phyloP scores from a whole-genome alignment of 2,797 vertebrate species.

The Allenopithecus nigroviridis region DNA sequence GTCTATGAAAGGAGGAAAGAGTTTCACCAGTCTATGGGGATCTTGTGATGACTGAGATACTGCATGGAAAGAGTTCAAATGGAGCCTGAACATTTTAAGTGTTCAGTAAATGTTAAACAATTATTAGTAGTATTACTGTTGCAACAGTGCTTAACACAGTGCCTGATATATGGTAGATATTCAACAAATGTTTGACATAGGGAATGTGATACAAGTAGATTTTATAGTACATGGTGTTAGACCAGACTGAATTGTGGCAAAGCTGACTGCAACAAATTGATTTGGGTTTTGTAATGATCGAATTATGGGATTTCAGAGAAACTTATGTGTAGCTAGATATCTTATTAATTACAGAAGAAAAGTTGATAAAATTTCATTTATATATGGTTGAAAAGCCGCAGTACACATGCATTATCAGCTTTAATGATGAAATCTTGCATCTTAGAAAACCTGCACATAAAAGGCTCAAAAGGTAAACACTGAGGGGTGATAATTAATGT shows the following conservation, averaged over 20 bases:
- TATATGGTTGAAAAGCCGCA: neutral
- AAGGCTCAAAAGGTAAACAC: neutral
- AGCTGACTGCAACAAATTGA: neutral
- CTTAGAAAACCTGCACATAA: neutral
- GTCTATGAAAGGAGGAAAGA: neutral
- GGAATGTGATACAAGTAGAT: neutral
- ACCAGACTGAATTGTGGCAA: neutral
- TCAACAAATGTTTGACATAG: neutral
- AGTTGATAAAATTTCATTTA: neutral
- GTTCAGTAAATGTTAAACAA: neutral
- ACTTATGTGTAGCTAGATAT: neutral
- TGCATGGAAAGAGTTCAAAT: neutral
- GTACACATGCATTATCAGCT: neutral
- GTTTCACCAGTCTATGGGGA: neutral
- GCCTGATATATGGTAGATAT: neutral
- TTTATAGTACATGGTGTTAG: neutral
- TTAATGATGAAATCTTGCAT: neutral
- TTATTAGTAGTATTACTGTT: neutral
- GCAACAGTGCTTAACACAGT: neutral
- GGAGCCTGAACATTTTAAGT: neutral
- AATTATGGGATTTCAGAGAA: neutral
- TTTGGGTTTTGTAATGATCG: neutral
- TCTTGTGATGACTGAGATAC: neutral
- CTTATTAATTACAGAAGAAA: slow-evolving; percentile 10
- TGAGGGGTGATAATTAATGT: neutral